Percentiles rank a stretch among this genome's conserved stretches.
Evolutionary conservation across 2,797 vertebrate species (phyloP).

Genomic region (Sparus aurata): DNA sequence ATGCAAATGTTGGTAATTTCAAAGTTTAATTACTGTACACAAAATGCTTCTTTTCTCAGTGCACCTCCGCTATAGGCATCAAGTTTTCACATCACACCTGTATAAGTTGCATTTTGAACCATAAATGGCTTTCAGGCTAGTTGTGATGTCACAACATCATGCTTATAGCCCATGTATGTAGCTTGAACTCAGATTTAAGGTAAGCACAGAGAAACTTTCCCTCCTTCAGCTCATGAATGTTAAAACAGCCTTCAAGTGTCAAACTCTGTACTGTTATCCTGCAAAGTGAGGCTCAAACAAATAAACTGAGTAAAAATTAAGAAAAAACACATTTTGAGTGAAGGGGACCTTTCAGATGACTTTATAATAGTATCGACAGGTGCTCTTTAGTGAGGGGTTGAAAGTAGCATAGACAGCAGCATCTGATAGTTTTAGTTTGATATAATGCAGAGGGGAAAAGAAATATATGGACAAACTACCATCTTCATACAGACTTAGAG

Average conservation of each 20-base stretch:
- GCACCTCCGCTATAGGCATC: not conserved
- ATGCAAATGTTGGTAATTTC: not conserved
- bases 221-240: not conserved
- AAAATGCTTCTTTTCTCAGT: not conserved
- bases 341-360: not conserved
- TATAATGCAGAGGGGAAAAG: not conserved
- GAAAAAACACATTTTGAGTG: not conserved
- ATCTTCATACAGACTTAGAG: not conserved
- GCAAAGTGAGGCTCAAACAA: not conserved
- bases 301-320: not conserved
- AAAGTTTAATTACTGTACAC: not conserved
- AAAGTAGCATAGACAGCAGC: not conserved
- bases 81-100: conserved; percentile 17
- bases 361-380: too few relatives aligned
- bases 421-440: not conserved
- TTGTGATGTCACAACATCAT: not conserved
- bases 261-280: not conserved
- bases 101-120: not conserved
- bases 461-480: not conserved
- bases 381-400: too few relatives aligned
- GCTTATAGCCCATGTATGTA: not conserved
- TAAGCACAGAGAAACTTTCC: not conserved
- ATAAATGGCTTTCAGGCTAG: not conserved
- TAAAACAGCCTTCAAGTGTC: not conserved
- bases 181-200: not conserved